Evolutionary conservation across 2,888 invertebrate genomes (phyloP).

Genomic region (Morpho helenor): DNA sequence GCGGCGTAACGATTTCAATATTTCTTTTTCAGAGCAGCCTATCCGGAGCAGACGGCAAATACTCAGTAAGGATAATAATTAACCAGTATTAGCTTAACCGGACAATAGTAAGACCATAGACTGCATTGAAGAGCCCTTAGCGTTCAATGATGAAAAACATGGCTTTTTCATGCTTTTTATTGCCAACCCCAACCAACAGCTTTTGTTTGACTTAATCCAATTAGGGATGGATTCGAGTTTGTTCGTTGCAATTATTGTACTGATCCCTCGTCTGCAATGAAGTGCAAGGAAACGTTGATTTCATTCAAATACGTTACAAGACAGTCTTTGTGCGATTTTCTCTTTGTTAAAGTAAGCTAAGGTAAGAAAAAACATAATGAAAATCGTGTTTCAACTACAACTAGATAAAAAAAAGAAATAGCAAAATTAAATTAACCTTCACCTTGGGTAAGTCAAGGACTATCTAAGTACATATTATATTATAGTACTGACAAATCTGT

Average conservation of each 20-base stretch:
- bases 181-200: constrained; percentile 28
- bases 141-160: constrained; percentile 6
- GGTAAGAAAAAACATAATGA: too few species aligned
- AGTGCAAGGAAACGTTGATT: constrained; percentile 6
- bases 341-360: too few species aligned
- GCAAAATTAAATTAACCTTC: too few species aligned
- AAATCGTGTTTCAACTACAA: too few species aligned
- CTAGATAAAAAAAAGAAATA: too few species aligned
- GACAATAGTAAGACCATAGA: constrained; percentile 3
- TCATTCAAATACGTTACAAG: background rate
- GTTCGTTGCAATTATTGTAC: constrained; percentile 20
- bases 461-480: too few species aligned
- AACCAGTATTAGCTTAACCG: background rate
- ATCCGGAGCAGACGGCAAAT: too few species aligned
- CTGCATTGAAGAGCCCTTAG: constrained; percentile 4
- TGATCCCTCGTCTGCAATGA: constrained; percentile 3
- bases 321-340: too few species aligned
- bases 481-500: too few species aligned
- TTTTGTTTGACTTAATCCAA: constrained; percentile 40
- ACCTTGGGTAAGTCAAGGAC: too few species aligned
- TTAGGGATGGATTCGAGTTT: constrained; percentile 32
- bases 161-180: constrained; percentile 31
- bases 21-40: too few species aligned
- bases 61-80: background rate
- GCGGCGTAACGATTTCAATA: too few species aligned